Base-by-base conservation (phyloP, 2,797 vertebrate species). In the Phalloptychus januarius region DNA sequence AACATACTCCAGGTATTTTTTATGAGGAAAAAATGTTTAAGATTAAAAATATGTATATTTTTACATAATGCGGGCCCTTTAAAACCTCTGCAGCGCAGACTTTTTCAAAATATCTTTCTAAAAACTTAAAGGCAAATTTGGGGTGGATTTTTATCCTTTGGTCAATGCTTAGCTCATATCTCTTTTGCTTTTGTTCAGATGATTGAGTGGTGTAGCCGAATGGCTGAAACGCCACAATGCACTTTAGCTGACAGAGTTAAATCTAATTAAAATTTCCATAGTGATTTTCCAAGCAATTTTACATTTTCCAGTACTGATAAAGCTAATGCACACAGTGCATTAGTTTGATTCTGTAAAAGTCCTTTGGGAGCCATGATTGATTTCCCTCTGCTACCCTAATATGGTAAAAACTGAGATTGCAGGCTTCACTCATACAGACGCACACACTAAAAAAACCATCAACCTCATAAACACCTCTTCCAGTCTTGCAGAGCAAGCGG, bases 391-490 rank as follows among this genome's bases (percentile, higher is more conserved):
- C 75, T 83, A 38, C 4, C 87, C 88, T 81, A 87, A 93, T 90
- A 92, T 86, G 87, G 91, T 87, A 71, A 90, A 85, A 84, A 79
- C 79, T 79, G 72, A 86, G 75, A 84, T 70, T 88, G 80, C 15
- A 83, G 75, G 72, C 42, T 38, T 42, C 31, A 12, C 36, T 3
- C 16, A 7, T 63, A 36, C 70, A 63, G 23, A 63, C 50, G 36
- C 28, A 11, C 56, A 44, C n/a, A 63, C 48, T 7, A 0, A 56
- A 16, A 42, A 73, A 80, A n/a, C 72, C 25, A 23, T 78, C 67
- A 63, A 84, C 71, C 78, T 83, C 86, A 90, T 79, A 79, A 75
- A 54, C 81, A 71, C 13, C 40, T 78, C 85, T 87, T 83, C 63
- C 81, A 86, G 77, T 83, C 75, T 81, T 84, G 91, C 89, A 92